Evolutionary conservation across 2,797 vertebrate genomes (phyloP), one percentile per base, ranked within the genome.

Genomic region (Vultur gryphus): DNA sequence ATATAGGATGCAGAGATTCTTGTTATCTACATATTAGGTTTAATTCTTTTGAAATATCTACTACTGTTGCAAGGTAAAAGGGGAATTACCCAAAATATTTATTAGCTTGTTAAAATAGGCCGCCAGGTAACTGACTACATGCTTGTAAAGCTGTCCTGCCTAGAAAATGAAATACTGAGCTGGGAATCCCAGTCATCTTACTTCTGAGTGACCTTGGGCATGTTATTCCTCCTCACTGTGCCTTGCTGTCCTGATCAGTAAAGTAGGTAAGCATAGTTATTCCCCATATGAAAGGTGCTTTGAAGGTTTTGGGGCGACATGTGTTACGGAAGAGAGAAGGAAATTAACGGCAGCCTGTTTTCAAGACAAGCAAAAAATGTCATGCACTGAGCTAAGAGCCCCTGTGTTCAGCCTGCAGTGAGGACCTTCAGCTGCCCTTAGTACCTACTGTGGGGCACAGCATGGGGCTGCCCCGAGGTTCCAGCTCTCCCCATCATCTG

Each of bases 381-480:
- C n/a, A 3, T 3, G 7, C 8, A 1, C 31, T 26, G 28, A 49
- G 58, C 66, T 61, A 52, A 25, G 14, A 57, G 25, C 44, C 17
- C 31, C 28, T 1, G 0, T 28, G 15, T 73, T 89, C 44, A 41
- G 11, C 37, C n/a, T 26, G 16, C n/a, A 25, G 66, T 16, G 8
- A 57, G 37, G 41, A 87, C 13, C 11, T n/a, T 73, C 8, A 41
- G 16, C 14, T 4, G 37, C 2, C 1, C 4, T 17, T 23, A 8
- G 11, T 10, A 10, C 10, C 10, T 65, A 29, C 16, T 17, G 46
- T 52, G 61, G 64, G 69, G n/a, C 19, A 9, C 61, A 59, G 57
- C 61, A 33, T 0, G 2, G 46, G 51, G 5, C 33, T 81, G 57
- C 57, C 26, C 41, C 0, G 0, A 21, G 28, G 35, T 58, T 77